Evolutionary conservation across 2,888 invertebrate genomes (phyloP), one percentile per base, ranked within the genome.

Genomic region (Idaea biselata): DNA sequence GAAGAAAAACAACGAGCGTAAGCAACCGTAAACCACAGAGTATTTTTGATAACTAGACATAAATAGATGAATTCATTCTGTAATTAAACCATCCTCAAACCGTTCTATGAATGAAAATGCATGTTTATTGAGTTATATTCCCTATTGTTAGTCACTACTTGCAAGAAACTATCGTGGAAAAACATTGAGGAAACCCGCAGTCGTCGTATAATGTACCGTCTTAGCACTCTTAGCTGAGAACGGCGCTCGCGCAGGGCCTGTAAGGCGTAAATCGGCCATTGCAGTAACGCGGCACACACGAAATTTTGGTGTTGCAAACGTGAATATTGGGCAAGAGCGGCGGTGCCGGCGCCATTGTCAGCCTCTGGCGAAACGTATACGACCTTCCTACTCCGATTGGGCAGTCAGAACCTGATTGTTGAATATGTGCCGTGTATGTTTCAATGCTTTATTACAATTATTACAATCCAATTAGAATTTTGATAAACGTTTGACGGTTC

Each of bases 221-320:
- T 68, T 66, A 63, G 65, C 67, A 70, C 33, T 32, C 64, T 68
- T 66, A 63, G 65, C 60, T 58, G 65, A 63, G 65, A 67, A 59
- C 65, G 59, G 56, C 61, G 33, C 44, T 44, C 57, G 64, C 64
- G 66, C 63, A 68, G 71, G 71, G 74, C 69, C 68, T 76, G 71
- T 64, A 68, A 74, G 73, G 69, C 71, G 70, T 79, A 79, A 77
- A 80, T 78, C 79, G 82, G 78, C 80, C 78, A 78, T 87, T 88
- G 89, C 84, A 75, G 85, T 84, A 88, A 88, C 79, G 74, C 74
- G 76, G 80, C 88, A 89, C 89, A 89, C 88, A 90, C 88, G 89
- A 91, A 90, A 89, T 89, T 88, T 87, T 79, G 84, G 83, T 89
- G 90, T 90, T 88, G 90, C 89, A 89, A 90, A 87, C 87, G 73